Evolutionary conservation across 1,140 invertebrate genomes (phyloP).

Genomic region (Lasaia peninsularis): DNA sequence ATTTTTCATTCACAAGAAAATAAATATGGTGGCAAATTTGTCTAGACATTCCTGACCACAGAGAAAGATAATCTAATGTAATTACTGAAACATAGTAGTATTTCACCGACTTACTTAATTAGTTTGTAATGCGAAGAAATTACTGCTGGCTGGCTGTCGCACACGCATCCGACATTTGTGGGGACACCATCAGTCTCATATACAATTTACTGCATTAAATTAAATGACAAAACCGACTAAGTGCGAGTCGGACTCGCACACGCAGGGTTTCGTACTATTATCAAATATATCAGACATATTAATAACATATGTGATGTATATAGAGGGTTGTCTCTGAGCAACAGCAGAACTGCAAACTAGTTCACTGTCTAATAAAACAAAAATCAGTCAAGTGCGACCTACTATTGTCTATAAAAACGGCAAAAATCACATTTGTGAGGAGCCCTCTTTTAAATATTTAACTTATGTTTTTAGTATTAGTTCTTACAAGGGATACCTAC

Average conservation of each 20-base stretch:
- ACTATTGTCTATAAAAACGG: no score
- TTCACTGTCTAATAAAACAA: no score
- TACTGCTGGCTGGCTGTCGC: conserved; percentile 21
- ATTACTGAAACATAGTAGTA: background rate
- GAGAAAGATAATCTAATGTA: background rate
- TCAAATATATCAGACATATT: no score
- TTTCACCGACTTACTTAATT: conserved; percentile 37
- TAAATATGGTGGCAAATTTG: conserved; percentile 5
- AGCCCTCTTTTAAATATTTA: no score
- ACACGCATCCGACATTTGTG: background rate
- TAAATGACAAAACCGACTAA: background rate
- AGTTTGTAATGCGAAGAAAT: conserved; percentile 45
- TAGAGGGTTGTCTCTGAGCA: no score
- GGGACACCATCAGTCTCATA: background rate
- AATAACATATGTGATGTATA: no score
- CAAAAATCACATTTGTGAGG: no score
- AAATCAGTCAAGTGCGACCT: no score
- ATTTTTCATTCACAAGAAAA: background rate
- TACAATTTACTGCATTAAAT: no score
- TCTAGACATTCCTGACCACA: conserved; percentile 6
- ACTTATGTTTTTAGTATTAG: no score
- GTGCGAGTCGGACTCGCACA: background rate
- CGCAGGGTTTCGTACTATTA: background rate
- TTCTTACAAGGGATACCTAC: no score
- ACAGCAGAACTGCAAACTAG: no score